Percentiles rank a stretch among this genome's conserved stretches.
These are phyloP conservation scores for Cryptosula pallasiana DNA, from an alignment of 2,888 invertebrate genomes.

Conservation along the genomic window DNA sequence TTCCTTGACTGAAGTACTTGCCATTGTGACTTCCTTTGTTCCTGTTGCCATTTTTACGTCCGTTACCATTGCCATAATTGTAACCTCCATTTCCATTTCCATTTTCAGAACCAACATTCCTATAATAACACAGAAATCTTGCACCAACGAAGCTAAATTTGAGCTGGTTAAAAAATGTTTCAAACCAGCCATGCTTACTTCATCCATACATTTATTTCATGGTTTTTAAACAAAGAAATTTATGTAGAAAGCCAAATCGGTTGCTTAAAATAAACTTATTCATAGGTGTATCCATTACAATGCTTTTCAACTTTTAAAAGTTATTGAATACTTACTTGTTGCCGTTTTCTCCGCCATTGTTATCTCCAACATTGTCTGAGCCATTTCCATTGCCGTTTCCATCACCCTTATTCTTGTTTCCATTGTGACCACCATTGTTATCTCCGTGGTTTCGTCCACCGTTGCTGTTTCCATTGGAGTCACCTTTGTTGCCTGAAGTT, in stretches of 20 bases:
- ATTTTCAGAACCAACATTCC: background rate
- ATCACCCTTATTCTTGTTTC: background rate
- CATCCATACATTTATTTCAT: too few relatives aligned
- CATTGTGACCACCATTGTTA: constrained; percentile 3
- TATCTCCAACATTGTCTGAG: background rate
- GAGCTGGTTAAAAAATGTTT: too few relatives aligned
- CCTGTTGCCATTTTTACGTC: background rate
- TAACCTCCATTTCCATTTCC: constrained; percentile 10
- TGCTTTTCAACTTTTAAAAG: too few relatives aligned
- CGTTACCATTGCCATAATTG: background rate
- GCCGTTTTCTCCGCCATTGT: background rate
- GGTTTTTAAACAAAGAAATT: too few relatives aligned
- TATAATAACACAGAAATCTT: background rate
- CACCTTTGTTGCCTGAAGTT: background rate
- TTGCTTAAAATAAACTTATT: too few relatives aligned
- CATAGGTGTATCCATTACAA: too few relatives aligned
- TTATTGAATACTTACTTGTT: background rate
- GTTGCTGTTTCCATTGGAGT: background rate
- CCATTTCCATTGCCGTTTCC: constrained; percentile 15
- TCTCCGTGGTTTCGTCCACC: background rate
- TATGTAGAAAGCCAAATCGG: too few relatives aligned
- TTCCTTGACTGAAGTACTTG: too few relatives aligned
- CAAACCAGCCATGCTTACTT: too few relatives aligned
- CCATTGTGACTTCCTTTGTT: constrained; percentile 13
- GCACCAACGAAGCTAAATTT: too few relatives aligned